phyloP scores from a whole-genome alignment of 2,888 invertebrate species.

The Trisateles emortualis region DNA sequence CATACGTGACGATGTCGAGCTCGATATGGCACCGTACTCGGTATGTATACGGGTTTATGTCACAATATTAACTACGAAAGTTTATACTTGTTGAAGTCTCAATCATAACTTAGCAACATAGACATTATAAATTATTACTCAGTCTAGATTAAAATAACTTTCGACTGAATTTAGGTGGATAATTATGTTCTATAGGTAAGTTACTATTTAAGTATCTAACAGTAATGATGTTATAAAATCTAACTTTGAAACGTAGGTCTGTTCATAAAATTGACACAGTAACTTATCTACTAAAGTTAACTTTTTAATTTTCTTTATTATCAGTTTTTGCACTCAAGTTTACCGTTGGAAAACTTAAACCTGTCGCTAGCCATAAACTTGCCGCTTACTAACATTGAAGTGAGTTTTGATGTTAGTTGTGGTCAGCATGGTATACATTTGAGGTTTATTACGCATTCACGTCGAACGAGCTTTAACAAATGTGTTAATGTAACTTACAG shows the following conservation, averaged over 20 bases:
- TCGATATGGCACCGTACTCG: constrained; percentile 40
- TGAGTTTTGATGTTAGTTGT: constrained; percentile 35
- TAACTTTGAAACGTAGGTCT: constrained; percentile 45
- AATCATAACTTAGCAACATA: constrained; percentile 10
- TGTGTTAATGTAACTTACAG: constrained; percentile 62
- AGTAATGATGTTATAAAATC: constrained; percentile 41
- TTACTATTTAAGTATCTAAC: constrained; percentile 8
- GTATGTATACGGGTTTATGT: constrained; percentile 39
- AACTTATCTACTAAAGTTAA: constrained; percentile 39
- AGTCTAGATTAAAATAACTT: constrained; percentile 6
- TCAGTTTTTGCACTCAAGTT: constrained; percentile 56
- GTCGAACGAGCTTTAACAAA: constrained; percentile 38
- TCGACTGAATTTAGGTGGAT: neutral
- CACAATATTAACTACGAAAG: constrained; percentile 33
- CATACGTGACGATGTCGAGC: constrained; percentile 58
- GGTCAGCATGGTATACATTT: constrained; percentile 56
- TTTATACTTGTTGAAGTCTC: constrained; percentile 13
- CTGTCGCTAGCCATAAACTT: constrained; percentile 70
- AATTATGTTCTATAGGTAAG: neutral
- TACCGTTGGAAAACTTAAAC: constrained; percentile 55
- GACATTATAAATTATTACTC: constrained; percentile 18
- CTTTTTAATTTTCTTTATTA: constrained; percentile 55
- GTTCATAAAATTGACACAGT: constrained; percentile 22
- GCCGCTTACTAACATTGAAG: constrained; percentile 51
- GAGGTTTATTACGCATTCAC: constrained; percentile 42